Evolutionary conservation across 1,140 invertebrate genomes (phyloP).

Genomic region (Drosophila micromelanica): DNA sequence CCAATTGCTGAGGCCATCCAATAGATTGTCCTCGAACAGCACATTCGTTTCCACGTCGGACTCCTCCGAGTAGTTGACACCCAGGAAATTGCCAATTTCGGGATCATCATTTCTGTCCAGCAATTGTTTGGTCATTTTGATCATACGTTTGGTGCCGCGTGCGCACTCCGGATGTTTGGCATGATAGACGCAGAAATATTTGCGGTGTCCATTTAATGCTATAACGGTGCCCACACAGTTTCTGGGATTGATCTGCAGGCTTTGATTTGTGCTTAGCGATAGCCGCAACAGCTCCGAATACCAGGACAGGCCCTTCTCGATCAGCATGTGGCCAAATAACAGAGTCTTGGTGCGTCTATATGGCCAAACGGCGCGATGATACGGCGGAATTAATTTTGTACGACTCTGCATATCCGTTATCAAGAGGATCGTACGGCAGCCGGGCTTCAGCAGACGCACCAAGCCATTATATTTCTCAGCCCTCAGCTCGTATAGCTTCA

Average conservation of each 20-base stretch:
- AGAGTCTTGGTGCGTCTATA: slow-evolving; percentile 98
- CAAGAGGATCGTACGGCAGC: slow-evolving; percentile 96
- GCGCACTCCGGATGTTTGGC: slow-evolving; percentile 91
- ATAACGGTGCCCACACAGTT: slow-evolving; percentile 99
- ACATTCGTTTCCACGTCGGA: slow-evolving; percentile 86
- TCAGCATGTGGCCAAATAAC: slow-evolving; percentile 95
- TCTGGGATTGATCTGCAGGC: slow-evolving; percentile 96
- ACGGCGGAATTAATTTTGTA: slow-evolving; percentile 93
- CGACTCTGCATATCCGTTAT: slow-evolving; percentile 95
- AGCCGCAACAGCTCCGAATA: slow-evolving; percentile 95
- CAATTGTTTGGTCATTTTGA: slow-evolving; percentile 88
- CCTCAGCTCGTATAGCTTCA: slow-evolving; percentile 95
- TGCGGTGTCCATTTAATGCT: slow-evolving; percentile 96
- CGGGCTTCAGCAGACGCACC: slow-evolving; percentile 96
- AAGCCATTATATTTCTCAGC: slow-evolving; percentile 98
- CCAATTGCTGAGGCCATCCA: slow-evolving; percentile 98
- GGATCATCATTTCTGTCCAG: slow-evolving; percentile 86
- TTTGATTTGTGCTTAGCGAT: slow-evolving; percentile 91
- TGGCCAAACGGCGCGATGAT: slow-evolving; percentile 97
- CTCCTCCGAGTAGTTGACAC: slow-evolving; percentile 89
- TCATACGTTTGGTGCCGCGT: slow-evolving; percentile 87
- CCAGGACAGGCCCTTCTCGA: slow-evolving; percentile 96
- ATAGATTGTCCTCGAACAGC: slow-evolving; percentile 89
- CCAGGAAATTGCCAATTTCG: slow-evolving; percentile 92
- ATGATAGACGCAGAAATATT: slow-evolving; percentile 99